These are phyloP conservation scores for Labrus mixtus DNA, from an alignment of 2,113 vertebrate genomes.

Conservation along the genomic window DNA sequence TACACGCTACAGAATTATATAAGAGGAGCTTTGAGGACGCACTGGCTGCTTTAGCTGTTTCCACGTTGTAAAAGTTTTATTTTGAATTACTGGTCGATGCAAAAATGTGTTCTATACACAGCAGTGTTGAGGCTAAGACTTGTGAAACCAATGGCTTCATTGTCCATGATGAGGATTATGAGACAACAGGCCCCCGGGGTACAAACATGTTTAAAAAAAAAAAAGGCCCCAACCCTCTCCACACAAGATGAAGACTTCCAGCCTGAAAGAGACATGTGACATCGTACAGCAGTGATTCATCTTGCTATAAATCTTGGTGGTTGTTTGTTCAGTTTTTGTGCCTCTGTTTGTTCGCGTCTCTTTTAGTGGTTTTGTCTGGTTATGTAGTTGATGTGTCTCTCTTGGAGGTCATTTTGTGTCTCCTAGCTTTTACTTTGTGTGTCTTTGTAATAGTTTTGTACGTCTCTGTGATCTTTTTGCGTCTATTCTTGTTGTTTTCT, in stretches of 20 bases:
- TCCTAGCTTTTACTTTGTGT: not conserved
- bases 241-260: not conserved
- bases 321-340: not conserved
- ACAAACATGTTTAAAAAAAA: not conserved
- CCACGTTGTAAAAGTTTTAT: conserved; percentile 51
- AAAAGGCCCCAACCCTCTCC: not conserved
- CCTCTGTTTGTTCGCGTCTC: not conserved
- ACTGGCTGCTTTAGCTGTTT: conserved; percentile 46
- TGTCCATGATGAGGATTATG: not conserved
- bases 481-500: not conserved
- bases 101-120: conserved; percentile 16
- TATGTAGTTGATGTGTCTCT: no score
- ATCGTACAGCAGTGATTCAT: no score
- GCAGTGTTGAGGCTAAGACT: conserved; percentile 18
- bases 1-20: conserved; percentile 59
- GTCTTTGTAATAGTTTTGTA: not conserved
- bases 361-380: no score
- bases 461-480: not conserved
- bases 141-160: conserved; percentile 38
- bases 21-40: conserved; percentile 44
- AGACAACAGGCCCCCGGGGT: conserved; percentile 19
- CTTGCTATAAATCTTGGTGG: not conserved
- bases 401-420: not conserved
- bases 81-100: conserved; percentile 57
- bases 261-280: not conserved